A percentile compares a stretch with the other conserved stretches of the same genome.
These are phyloP conservation scores for Andrena hattorfiana DNA, from an alignment of 2,888 invertebrate genomes.

Conservation along the genomic window DNA sequence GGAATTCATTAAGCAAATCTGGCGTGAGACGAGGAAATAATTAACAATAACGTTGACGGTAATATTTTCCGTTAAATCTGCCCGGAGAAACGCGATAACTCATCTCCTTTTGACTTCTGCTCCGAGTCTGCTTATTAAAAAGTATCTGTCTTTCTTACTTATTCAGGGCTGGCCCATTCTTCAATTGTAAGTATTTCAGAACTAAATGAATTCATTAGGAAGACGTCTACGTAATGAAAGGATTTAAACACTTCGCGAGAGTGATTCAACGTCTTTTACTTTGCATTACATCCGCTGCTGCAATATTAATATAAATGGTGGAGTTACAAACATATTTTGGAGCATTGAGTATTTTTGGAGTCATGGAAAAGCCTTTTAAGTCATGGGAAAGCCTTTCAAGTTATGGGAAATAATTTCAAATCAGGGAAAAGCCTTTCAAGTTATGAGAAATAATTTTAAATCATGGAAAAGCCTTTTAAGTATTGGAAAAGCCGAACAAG, in stretches of 20 bases:
- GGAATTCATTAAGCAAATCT: constrained; percentile 21
- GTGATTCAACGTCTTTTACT: no score
- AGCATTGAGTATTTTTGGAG: no score
- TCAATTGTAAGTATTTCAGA: not conserved
- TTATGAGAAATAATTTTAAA: no score
- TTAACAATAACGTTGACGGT: constrained; percentile 4
- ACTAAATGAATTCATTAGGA: not conserved
- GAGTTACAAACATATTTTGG: no score
- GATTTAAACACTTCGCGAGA: no score
- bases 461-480: not conserved
- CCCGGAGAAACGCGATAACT: not conserved
- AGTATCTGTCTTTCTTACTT: not conserved
- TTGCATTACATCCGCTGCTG: no score
- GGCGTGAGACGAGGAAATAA: constrained; percentile 6
- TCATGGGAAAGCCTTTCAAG: not conserved
- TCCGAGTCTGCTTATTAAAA: not conserved
- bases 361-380: not conserved
- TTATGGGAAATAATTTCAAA: not conserved
- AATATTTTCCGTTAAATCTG: not conserved
- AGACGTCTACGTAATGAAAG: not conserved
- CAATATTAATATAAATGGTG: no score
- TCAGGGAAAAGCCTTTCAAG: not conserved
- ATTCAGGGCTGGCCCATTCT: not conserved
- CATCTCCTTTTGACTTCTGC: not conserved
- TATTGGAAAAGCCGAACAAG: not conserved